Evolutionary conservation across 2,113 vertebrate species (phyloP).

Genomic region (Vireo altiloquus): DNA sequence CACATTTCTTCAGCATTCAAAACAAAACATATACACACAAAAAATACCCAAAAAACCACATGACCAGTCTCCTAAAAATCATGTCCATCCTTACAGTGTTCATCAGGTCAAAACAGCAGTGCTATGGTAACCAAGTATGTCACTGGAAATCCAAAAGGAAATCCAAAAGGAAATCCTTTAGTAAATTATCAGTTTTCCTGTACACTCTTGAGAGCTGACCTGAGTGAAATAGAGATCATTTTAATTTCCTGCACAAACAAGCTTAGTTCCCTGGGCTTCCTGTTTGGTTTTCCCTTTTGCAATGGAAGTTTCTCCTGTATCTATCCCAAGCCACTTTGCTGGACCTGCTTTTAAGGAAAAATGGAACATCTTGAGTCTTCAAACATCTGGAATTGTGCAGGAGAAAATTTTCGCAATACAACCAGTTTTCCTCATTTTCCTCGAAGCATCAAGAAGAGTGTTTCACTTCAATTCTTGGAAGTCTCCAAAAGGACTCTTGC

Average conservation of each 20-base stretch:
- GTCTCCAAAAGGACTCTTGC: background rate
- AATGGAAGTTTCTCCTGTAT: background rate
- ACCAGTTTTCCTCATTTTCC: background rate
- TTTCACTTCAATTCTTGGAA: background rate
- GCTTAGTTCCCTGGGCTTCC: background rate
- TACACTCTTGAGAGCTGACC: background rate
- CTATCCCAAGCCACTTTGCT: background rate
- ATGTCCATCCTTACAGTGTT: background rate
- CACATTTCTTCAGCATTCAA: background rate
- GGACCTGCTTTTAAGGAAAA: background rate
- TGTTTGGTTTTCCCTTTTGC: background rate
- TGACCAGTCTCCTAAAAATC: background rate
- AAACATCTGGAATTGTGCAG: background rate
- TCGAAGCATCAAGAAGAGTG: background rate
- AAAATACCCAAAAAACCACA: background rate
- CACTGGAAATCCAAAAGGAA: background rate
- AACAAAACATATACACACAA: background rate
- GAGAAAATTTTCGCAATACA: background rate
- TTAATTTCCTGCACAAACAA: constrained; percentile 33
- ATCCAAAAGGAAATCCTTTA: constrained; percentile 47
- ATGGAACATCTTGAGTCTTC: background rate
- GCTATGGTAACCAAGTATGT: background rate
- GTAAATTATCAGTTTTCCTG: constrained; percentile 26
- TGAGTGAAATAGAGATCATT: background rate
- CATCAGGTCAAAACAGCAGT: background rate